Conservation (phyloP, 2,888 invertebrate genomes). For the Ethmia dodecea region DNA sequence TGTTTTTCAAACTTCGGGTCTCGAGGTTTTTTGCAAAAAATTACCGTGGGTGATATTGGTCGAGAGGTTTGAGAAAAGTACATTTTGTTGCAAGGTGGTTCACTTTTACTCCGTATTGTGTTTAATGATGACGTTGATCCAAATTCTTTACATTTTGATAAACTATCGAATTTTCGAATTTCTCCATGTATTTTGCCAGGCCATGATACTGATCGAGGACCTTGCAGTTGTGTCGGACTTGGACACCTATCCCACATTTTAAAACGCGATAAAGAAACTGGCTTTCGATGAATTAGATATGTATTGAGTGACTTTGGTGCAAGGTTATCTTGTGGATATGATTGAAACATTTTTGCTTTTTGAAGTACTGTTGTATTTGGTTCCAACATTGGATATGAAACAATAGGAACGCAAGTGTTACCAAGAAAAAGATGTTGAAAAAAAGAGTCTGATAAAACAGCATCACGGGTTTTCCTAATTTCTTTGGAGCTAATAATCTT, state of each 20-base stretch:
- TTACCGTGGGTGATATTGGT: conserved; percentile 58
- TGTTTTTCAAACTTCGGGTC: conserved; percentile 26
- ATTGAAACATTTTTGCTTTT: conserved; percentile 83
- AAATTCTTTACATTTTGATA: conserved; percentile 56
- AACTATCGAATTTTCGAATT: conserved; percentile 67
- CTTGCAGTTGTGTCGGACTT: conserved; percentile 69
- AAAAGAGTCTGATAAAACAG: conserved; percentile 80
- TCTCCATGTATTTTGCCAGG: conserved; percentile 76
- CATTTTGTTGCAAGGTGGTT: conserved; percentile 77
- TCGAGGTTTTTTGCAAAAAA: conserved; percentile 52
- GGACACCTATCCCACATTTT: conserved; percentile 78
- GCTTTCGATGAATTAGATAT: conserved; percentile 82
- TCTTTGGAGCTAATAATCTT: conserved; percentile 52
- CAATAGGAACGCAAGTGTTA: conserved; percentile 40
- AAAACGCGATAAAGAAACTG: conserved; percentile 85
- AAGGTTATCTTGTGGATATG: conserved; percentile 54
- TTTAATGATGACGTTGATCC: conserved; percentile 68
- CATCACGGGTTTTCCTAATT: conserved; percentile 76
- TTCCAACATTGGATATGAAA: conserved; percentile 38
- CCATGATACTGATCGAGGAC: conserved; percentile 79
- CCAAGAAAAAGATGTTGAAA: conserved; percentile 84
- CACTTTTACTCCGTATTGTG: conserved; percentile 79
- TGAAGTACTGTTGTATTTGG: conserved; percentile 81
- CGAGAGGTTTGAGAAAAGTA: conserved; percentile 71
- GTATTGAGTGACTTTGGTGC: conserved; percentile 80